Evolutionary conservation across 2,888 invertebrate genomes (phyloP).

Genomic region (Poecilus cupreus): DNA sequence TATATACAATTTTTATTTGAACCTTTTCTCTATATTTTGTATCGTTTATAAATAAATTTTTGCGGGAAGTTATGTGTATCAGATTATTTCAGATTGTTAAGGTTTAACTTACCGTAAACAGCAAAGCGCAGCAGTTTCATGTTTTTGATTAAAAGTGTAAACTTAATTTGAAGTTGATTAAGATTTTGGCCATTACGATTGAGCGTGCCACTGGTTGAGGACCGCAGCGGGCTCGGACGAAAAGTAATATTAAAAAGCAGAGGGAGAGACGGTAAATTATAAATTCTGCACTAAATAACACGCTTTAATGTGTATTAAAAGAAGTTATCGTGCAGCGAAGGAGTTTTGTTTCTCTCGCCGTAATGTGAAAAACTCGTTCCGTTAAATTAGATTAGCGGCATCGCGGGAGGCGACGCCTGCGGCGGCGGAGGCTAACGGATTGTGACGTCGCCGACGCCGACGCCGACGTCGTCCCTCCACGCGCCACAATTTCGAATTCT

Average conservation of each 20-base stretch:
- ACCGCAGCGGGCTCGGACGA: not conserved
- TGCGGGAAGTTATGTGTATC: no score
- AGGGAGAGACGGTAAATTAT: slow-evolving; percentile 56
- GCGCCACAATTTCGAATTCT: not conserved
- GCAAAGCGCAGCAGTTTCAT: no score
- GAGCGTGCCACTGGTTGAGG: not conserved
- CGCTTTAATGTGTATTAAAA: slow-evolving; percentile 59
- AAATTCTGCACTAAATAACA: slow-evolving; percentile 59
- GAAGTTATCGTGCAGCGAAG: slow-evolving; percentile 53
- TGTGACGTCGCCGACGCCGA: slow-evolving; percentile 31
- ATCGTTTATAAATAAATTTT: no score
- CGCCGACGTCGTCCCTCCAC: not conserved
- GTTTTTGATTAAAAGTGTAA: not conserved
- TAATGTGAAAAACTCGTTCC: slow-evolving; percentile 59
- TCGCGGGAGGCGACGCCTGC: slow-evolving; percentile 39
- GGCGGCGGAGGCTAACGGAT: slow-evolving; percentile 23
- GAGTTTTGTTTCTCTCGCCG: slow-evolving; percentile 54
- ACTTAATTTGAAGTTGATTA: not conserved
- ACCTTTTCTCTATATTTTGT: no score
- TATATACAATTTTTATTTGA: no score
- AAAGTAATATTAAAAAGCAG: slow-evolving; percentile 52
- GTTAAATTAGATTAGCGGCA: slow-evolving; percentile 57
- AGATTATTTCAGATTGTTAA: no score
- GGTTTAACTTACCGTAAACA: no score
- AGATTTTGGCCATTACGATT: no score